These are phyloP conservation scores for Endotricha flammealis DNA, from an alignment of 2,888 invertebrate genomes.

Conservation along the genomic window DNA sequence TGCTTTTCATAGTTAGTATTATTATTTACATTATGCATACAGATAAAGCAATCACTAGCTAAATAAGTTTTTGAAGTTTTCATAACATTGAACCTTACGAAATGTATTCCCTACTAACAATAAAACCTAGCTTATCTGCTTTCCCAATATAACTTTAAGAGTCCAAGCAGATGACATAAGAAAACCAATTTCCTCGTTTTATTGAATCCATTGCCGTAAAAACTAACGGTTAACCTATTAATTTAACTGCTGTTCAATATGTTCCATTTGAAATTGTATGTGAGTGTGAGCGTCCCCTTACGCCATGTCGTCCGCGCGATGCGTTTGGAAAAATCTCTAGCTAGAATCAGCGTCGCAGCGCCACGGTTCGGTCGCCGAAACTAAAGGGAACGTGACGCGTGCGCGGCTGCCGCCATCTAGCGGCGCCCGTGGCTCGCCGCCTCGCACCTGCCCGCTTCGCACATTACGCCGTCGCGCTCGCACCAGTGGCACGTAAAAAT, in stretches of 20 bases:
- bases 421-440: constrained; percentile 30
- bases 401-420: constrained; percentile 58
- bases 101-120: no score
- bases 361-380: constrained; percentile 70
- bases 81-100: no score
- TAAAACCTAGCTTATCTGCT: no score
- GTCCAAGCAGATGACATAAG: constrained; percentile 1
- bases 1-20: no score
- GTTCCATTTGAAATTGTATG: constrained; percentile 31
- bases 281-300: constrained; percentile 48
- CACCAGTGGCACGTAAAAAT: constrained; percentile 73
- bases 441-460: constrained; percentile 55
- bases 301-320: constrained; percentile 54
- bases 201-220: constrained; percentile 13
- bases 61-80: no score
- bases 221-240: constrained; percentile 14
- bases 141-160: not conserved
- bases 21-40: no score
- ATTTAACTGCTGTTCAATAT: constrained; percentile 27
- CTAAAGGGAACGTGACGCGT: constrained; percentile 62
- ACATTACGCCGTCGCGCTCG: constrained; percentile 71
- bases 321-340: constrained; percentile 74
- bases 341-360: constrained; percentile 72
- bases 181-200: constrained; percentile 7
- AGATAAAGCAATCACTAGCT: no score